Base-by-base conservation (phyloP, 2,797 vertebrate species). In the Odontamblyopus lacepedii region DNA sequence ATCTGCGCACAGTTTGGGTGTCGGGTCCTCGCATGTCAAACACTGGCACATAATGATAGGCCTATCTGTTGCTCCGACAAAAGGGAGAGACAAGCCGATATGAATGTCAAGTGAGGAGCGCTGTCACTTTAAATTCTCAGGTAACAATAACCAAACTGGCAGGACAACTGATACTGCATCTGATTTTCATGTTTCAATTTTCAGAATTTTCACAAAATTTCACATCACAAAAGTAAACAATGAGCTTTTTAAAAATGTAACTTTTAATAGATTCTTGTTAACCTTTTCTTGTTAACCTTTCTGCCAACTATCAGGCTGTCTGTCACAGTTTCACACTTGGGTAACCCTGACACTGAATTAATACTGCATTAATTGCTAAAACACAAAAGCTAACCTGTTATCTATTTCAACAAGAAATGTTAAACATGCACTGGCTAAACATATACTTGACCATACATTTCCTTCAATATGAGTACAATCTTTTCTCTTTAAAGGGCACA, bases 1-100 rank as follows among this genome's bases (percentile, higher is more conserved):
- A 94, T 94, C 83, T 85, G 88, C 91, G 90, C 80, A 77, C 85
- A 82, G 87, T 92, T 91, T 87, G 84, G 89, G 86, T 90, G 89
- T 84, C 83, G 73, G 75, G 87, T 85, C 75, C 85, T 83, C 67
- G 62, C 91, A 83, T 91, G 92, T 93, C 92, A 93, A 89, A 89
- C 90, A 87, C 84, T 63, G 78, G 86, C 83, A 76, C 88, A 92
- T 90, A 80, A 89, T 85, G 81, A 86, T 81, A 69, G 78, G 85
- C 83, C 84, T 89, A 93, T 91, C 90, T 87, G 83, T 85, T 88
- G 84, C 83, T 84, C 78, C 85, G 74, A 57, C 78, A 74, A 75
- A 67, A 75, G 78, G 76, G 78, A 82, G 87, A 86, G 56, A 73
- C 35, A 59, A 70, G 32, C 2, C 44, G 81, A 81, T 78, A 57